Evolutionary conservation across 30 jellyfish, hydroid and myxozoan genomes (phyloP).

Genomic region (Euphysa ruthae): DNA sequence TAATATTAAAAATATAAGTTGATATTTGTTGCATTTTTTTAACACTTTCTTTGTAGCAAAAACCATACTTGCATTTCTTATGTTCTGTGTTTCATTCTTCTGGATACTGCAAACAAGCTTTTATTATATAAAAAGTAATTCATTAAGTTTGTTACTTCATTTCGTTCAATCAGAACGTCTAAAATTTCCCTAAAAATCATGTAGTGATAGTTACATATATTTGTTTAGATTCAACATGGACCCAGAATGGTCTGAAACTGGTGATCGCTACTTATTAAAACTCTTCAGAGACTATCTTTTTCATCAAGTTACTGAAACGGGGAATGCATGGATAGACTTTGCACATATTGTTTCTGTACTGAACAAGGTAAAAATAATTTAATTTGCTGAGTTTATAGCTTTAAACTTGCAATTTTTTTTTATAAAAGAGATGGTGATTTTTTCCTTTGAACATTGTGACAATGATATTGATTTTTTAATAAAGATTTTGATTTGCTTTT

Average conservation of each 20-base stretch:
- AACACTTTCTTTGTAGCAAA: not conserved
- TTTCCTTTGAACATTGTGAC: no score
- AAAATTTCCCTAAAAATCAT: not conserved
- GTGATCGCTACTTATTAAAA: conserved; percentile 77
- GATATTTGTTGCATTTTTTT: not conserved
- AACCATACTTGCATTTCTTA: not conserved
- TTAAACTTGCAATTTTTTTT: not conserved
- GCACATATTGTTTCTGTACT: conserved; percentile 78
- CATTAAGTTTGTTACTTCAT: no score
- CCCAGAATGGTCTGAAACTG: conserved; percentile 92
- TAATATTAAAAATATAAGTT: no score
- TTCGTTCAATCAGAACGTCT: no score
- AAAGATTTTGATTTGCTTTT: not conserved
- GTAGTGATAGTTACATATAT: not conserved
- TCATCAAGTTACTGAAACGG: conserved; percentile 87
- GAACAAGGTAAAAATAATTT: conserved; percentile 77
- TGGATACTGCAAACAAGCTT: no score
- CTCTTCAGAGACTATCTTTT: conserved; percentile 73
- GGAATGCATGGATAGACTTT: conserved; percentile 75
- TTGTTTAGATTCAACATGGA: conserved; percentile 59
- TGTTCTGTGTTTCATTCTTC: no score
- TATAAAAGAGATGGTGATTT: not conserved
- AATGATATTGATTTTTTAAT: no score
- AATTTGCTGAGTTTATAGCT: not conserved
- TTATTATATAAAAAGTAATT: no score